Evolutionary conservation across 92 coral and sea anemone genomes (phyloP), one percentile per base, ranked within the genome.

Genomic region (Porites rus): DNA sequence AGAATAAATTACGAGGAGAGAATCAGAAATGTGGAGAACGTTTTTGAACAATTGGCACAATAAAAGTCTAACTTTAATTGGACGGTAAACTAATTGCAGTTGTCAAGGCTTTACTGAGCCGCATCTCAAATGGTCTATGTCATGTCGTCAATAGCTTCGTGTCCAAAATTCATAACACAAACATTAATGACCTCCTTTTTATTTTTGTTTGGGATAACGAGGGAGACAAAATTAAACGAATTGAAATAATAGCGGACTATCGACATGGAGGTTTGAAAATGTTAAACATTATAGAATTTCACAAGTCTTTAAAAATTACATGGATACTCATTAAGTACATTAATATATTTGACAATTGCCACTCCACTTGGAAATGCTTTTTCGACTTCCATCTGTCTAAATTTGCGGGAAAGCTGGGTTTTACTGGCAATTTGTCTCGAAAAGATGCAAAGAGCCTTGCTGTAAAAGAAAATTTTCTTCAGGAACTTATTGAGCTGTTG

Each of bases 1-100:
- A 65, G 65, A 65, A 78, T 6, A 72, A 78, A 78, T 17, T 63
- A 63, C 3, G 72, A 78, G 60, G 70, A 77, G 51, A 77, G 62
- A 28, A 56, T 60, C 62, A 69, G 25, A 7, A 77, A 77, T 17
- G 81, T 59, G 3, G 81, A 60, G 25, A 64, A 61, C 17, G 25
- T 77, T 77, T 77, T 18, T 77, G 10, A 54, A 54, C 28, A 54
- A 75, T 25, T 75, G 79, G 79, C 43, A 25, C 53, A 56, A 75
- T 19, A 54, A 75, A 58, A 56, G 43, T n/a, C 53, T 75, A 54
- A 75, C 79, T 1, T 58, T 75, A 10, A 19, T 21, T 54, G 79
- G n/a, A n/a, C n/a, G n/a, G 66, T 53, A 75, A 75, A 58, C 31
- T 28, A 1, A 76, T 76, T 21, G 53, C 81, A 76, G 69, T 76